Evolutionary conservation across 2,888 invertebrate genomes (phyloP), one percentile per base, ranked within the genome.

Genomic region (Griposia aprilina): DNA sequence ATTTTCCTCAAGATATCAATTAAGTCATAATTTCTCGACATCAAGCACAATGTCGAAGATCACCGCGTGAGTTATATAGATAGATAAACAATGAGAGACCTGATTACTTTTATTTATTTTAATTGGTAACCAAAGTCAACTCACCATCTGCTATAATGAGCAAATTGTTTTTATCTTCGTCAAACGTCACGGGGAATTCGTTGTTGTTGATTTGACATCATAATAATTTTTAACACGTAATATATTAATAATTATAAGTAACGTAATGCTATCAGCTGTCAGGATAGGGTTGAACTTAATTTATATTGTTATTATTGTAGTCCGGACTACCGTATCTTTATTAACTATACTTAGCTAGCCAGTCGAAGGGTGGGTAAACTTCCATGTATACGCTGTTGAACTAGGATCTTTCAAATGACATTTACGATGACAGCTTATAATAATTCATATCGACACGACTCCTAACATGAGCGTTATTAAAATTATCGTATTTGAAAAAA

Each of bases 1-100:
- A 80, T 85, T 85, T 83, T 85, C 83, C 81, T 85, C 57, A 81
- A 75, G 72, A 75, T 77, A 79, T 71, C 30, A 81, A 80, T 84
- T 48, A 76, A 75, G n/a, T 66, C 69, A 77, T 86, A 78, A 77
- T 63, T 86, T 78, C 75, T 82, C 62, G 60, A 78, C 67, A 73
- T 55, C 55, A 70, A 76, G 67, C 67, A 69, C 74, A 78, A 80
- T 83, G 78, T 85, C 76, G 63, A 74, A 83, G 85, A 85, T 81
- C 82, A 82, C 80, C 41, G 23, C 57, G 36, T 77, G 63, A 86
- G 85, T 85, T 77, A 81, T 75, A 15, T 52, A 65, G 57, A 86
- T 60, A 86, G 15, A 76, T 73, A 85, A 83, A 85, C 78, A 86
- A 81, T 78, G 41, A 59, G 26, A 76, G 68, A 83, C 76, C 83